These are phyloP conservation scores for Prunella fulvescens DNA, from an alignment of 2,113 vertebrate genomes.

Conservation along the genomic window DNA sequence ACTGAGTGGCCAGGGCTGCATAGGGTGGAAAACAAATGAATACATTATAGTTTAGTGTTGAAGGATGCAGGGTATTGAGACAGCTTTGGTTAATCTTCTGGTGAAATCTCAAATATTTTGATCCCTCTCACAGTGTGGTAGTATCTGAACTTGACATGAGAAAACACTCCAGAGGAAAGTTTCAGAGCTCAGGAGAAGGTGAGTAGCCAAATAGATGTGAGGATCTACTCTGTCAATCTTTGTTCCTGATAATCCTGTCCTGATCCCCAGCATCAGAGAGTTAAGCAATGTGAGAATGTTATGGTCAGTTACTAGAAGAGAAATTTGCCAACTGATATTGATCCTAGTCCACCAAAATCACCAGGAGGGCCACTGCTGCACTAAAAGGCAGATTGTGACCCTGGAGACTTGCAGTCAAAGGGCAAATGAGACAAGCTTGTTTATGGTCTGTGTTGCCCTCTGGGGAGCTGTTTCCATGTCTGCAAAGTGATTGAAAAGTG, in stretches of 20 bases:
- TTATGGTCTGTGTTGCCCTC: background rate
- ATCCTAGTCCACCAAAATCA: background rate
- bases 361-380: background rate
- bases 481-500: background rate
- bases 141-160: background rate
- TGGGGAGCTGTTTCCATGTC: background rate
- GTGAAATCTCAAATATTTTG: background rate
- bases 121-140: background rate
- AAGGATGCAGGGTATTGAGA: background rate
- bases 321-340: background rate
- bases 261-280: background rate
- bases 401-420: background rate
- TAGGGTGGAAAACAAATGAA: background rate
- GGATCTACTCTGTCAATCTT: background rate
- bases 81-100: background rate
- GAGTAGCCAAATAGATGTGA: background rate
- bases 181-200: background rate
- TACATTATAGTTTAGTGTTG: background rate
- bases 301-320: background rate
- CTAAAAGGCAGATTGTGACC: background rate
- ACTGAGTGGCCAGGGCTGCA: background rate
- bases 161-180: background rate
- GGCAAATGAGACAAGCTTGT: background rate
- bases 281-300: background rate
- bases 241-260: background rate